These are phyloP conservation scores for Laupala kohalensis DNA, from an alignment of 1,140 invertebrate genomes.

Conservation along the genomic window DNA sequence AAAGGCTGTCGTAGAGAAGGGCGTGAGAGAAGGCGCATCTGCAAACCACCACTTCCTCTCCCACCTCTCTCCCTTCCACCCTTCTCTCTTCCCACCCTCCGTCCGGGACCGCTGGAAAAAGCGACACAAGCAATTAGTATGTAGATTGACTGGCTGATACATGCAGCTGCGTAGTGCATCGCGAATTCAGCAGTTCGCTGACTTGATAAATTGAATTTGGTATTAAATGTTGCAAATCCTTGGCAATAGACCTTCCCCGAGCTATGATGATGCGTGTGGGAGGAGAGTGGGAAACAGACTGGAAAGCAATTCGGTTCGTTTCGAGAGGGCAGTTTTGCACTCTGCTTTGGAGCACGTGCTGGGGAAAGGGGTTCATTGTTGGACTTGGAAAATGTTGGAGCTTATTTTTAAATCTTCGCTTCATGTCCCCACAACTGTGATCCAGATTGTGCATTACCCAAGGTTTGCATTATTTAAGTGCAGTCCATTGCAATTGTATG, in stretches of 20 bases:
- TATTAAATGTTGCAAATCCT: conserved; percentile 14
- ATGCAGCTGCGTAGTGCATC: neutral
- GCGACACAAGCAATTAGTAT: conserved; percentile 9
- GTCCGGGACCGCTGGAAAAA: neutral
- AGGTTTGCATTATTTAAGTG: no score
- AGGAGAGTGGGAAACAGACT: neutral
- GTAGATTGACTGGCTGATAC: conserved; percentile 8
- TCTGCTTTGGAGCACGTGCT: no score
- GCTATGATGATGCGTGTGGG: neutral
- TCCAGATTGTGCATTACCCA: no score
- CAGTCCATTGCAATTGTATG: no score
- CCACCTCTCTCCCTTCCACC: no score
- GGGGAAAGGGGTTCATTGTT: no score
- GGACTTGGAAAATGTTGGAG: no score
- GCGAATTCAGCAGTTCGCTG: neutral
- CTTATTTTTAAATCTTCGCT: no score
- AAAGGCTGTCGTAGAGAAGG: no score
- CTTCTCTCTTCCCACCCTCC: neutral
- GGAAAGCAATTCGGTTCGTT: no score
- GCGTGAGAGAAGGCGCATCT: neutral
- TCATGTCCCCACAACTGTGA: no score
- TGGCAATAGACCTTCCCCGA: neutral
- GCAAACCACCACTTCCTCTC: neutral
- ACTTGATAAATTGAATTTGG: conserved; percentile 12
- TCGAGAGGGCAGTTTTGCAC: no score